Evolutionary conservation across 2,113 vertebrate species (phyloP).

Genomic region (Okapia johnstoni): DNA sequence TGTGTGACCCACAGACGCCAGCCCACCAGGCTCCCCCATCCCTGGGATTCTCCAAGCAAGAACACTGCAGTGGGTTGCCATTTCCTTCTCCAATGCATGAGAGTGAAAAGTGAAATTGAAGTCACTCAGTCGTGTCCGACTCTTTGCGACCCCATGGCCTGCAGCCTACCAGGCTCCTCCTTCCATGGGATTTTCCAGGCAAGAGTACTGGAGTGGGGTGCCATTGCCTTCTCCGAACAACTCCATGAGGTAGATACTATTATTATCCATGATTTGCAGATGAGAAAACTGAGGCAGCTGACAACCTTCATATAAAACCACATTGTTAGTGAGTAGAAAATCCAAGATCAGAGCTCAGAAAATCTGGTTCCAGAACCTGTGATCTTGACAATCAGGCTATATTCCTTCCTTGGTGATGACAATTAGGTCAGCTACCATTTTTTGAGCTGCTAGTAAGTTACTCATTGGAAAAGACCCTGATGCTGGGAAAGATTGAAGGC

Average conservation of each 20-base stretch:
- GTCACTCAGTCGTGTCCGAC: no score
- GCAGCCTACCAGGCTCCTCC: no score
- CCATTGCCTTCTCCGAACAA: background rate
- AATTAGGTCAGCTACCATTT: background rate
- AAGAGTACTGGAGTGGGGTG: no score
- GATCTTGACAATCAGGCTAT: background rate
- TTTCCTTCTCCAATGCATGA: no score
- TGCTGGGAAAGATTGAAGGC: background rate
- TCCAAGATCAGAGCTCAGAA: background rate
- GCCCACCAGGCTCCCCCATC: no score
- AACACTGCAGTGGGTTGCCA: no score
- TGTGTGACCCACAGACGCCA: no score
- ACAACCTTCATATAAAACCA: constrained; percentile 6
- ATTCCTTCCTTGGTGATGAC: background rate
- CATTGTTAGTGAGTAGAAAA: background rate
- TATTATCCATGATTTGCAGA: background rate
- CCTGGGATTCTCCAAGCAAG: no score
- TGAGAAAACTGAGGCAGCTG: background rate
- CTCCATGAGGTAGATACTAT: background rate
- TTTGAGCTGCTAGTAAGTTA: background rate
- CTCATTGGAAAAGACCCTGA: background rate
- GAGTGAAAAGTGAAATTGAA: no score
- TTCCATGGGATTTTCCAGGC: no score
- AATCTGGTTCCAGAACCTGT: background rate
- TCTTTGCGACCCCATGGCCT: no score